phyloP scores from a whole-genome alignment of 2,113 vertebrate genomes.

The Anguilla rostrata region DNA sequence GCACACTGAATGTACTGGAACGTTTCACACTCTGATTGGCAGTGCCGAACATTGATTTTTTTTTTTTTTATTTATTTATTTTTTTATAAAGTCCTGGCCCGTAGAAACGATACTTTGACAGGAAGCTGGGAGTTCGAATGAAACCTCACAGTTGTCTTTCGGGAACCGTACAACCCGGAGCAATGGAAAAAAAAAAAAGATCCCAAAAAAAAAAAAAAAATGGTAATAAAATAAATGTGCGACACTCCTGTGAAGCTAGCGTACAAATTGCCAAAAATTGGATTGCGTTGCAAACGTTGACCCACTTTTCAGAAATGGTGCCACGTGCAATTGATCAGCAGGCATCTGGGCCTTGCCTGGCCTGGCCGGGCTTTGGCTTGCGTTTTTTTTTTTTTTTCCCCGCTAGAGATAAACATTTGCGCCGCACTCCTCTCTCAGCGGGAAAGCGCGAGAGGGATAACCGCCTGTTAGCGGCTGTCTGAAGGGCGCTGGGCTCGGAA shows the following conservation, averaged over 20 bases:
- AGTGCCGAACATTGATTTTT: neutral
- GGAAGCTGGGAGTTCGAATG: neutral
- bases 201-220: neutral
- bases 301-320: conserved; percentile 43
- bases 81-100: too few relatives aligned
- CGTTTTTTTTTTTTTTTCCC: too few relatives aligned
- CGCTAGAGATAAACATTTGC: conserved; percentile 15
- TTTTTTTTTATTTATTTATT: too few relatives aligned
- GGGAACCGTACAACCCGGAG: neutral
- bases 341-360: conserved; percentile 28
- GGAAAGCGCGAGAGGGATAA: neutral
- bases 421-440: neutral
- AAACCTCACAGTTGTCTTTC: neutral
- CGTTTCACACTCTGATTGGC: neutral
- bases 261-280: neutral
- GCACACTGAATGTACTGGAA: neutral
- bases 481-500: neutral
- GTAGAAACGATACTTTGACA: too few relatives aligned
- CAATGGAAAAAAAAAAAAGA: neutral
- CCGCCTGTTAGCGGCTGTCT: neutral
- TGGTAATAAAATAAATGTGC: conserved; percentile 32
- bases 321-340: conserved; percentile 51
- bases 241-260: conserved; percentile 29
- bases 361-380: neutral
- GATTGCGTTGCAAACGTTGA: conserved; percentile 37